Evolutionary conservation across 2,888 invertebrate species (phyloP).

Genomic region (Archaeoteleia sp.): DNA sequence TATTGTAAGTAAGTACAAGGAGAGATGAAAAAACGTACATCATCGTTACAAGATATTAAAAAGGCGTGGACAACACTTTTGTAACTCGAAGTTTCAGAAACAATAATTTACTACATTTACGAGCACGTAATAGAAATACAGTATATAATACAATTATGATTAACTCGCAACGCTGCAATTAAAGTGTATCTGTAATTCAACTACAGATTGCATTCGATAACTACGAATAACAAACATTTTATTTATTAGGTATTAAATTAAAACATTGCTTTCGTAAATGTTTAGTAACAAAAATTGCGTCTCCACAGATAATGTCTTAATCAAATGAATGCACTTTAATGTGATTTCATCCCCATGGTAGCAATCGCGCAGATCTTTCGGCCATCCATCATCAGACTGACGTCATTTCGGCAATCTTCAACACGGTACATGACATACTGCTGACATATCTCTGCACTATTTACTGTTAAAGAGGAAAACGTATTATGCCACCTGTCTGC

Average conservation of each 20-base stretch:
- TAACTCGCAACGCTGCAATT: no score
- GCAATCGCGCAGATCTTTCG: conserved; percentile 30
- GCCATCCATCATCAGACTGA: conserved; percentile 39
- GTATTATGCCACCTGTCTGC: no score
- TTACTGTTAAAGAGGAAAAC: not conserved
- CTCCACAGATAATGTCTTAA: conserved; percentile 27
- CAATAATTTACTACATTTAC: not conserved
- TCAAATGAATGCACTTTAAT: conserved; percentile 35
- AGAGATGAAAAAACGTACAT: conserved; percentile 9
- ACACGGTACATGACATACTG: conserved; percentile 6
- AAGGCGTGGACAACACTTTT: conserved; percentile 28
- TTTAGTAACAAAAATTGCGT: conserved; percentile 5
- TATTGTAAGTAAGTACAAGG: not conserved
- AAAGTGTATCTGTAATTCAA: no score
- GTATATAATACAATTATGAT: no score
- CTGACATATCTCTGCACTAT: conserved; percentile 8
- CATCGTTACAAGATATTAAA: conserved; percentile 26
- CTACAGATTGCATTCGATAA: no score
- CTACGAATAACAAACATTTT: conserved; percentile 2
- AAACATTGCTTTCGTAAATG: conserved; percentile 10
- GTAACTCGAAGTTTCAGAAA: conserved; percentile 2
- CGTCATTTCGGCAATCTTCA: conserved; percentile 36
- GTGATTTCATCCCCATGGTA: conserved; percentile 31
- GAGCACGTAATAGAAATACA: conserved; percentile 6
- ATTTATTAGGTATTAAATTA: conserved; percentile 5